Percentiles rank a stretch among this genome's conserved stretches.
These are phyloP conservation scores for Euborellia annulipes DNA, from an alignment of 1,140 invertebrate species.

Conservation along the genomic window DNA sequence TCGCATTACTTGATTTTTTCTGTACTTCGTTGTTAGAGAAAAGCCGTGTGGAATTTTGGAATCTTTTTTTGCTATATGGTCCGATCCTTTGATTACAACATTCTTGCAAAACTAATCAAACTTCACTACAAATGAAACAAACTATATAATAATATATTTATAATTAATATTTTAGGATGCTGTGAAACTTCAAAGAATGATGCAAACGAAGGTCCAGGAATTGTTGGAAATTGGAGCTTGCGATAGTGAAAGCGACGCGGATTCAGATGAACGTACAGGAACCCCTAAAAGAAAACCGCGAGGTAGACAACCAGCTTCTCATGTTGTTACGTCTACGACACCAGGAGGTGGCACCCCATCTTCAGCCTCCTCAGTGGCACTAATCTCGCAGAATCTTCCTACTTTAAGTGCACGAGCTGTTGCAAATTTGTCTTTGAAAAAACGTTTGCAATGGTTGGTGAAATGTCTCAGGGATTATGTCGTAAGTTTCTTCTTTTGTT, in stretches of 20 bases:
- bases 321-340: too few relatives aligned
- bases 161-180: conserved; percentile 53
- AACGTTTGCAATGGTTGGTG: conserved; percentile 52
- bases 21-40: conserved; percentile 4
- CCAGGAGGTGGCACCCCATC: too few relatives aligned
- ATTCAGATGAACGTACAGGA: conserved; percentile 30
- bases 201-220: conserved; percentile 74
- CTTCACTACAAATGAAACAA: too few relatives aligned
- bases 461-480: conserved; percentile 63
- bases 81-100: too few relatives aligned
- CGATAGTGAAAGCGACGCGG: conserved; percentile 37
- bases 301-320: conserved; percentile 20
- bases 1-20: conserved; percentile 7
- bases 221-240: conserved; percentile 52
- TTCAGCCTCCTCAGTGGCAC: too few relatives aligned
- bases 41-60: too few relatives aligned
- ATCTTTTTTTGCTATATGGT: too few relatives aligned
- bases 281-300: conserved; percentile 4
- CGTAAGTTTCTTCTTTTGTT: conserved; percentile 32
- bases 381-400: too few relatives aligned
- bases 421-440: conserved; percentile 54
- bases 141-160: too few relatives aligned
- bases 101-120: too few relatives aligned
- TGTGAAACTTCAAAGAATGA: conserved; percentile 61
- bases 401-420: too few relatives aligned